Percentiles rank a stretch among this genome's conserved stretches.
phyloP scores from a whole-genome alignment of 2,797 vertebrate species.

The Esox lucius region DNA sequence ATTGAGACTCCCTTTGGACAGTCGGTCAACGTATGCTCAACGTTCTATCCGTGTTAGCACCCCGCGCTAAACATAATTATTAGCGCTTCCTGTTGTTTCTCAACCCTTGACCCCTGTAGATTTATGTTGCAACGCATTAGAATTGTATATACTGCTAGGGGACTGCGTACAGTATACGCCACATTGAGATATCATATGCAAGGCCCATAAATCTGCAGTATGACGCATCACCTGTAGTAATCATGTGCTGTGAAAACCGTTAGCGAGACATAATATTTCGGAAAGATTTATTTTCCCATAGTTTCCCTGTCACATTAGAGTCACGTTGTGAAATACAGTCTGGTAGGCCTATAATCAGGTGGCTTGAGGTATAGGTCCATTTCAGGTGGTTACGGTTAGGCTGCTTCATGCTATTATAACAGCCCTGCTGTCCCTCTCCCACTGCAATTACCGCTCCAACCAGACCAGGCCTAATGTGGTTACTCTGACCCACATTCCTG shows the following conservation, averaged over 20 bases:
- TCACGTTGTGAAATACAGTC: conserved; percentile 39
- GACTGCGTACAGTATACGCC: not conserved
- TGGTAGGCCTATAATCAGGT: conserved; percentile 46
- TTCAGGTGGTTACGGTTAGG: conserved; percentile 57
- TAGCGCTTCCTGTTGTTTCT: conserved; percentile 60
- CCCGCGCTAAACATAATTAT: conserved; percentile 69
- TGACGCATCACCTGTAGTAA: conserved; percentile 21
- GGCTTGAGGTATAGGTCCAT: conserved; percentile 36
- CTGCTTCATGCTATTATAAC: conserved; percentile 47
- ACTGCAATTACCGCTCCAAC: conserved; percentile 64
- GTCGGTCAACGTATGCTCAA: not conserved
- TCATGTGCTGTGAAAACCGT: conserved; percentile 54
- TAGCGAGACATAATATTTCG: conserved; percentile 35
- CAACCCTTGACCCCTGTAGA: conserved; percentile 57
- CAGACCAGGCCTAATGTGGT: conserved; percentile 66
- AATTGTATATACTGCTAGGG: not conserved
- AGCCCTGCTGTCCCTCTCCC: conserved; percentile 36
- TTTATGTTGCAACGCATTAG: not conserved
- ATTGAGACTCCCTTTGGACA: conserved; percentile 39
- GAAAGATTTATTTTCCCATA: conserved; percentile 41
- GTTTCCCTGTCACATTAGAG: conserved; percentile 30
- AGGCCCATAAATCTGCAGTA: not conserved
- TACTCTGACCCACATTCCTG: conserved; percentile 75
- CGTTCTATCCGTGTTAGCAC: conserved; percentile 36
- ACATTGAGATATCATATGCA: not conserved